Conservation (phyloP, 2,113 vertebrate species). For the Oryzias celebensis region DNA sequence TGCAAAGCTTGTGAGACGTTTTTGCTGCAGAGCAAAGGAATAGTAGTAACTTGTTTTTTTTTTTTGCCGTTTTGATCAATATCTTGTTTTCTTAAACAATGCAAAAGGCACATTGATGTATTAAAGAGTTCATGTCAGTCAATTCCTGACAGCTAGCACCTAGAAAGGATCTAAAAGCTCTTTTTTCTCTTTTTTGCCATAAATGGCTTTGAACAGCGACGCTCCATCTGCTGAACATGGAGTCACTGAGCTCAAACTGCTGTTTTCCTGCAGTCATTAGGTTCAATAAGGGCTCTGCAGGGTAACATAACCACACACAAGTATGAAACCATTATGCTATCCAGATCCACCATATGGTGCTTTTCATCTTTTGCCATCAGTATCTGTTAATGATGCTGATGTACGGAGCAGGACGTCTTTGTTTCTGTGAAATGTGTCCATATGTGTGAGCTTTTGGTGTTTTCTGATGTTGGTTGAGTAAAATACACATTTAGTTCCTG, state of each 20-base stretch:
- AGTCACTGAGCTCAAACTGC: conserved; percentile 23
- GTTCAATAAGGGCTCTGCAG: conserved; percentile 45
- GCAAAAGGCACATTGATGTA: no score
- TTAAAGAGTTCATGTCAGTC: neutral
- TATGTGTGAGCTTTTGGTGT: conserved; percentile 1
- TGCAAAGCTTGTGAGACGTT: neutral
- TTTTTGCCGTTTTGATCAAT: neutral
- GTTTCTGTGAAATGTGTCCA: neutral
- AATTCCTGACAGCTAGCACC: neutral
- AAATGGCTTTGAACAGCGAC: conserved; percentile 2
- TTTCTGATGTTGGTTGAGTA: conserved; percentile 1
- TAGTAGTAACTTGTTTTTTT: neutral
- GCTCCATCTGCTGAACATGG: conserved; percentile 46
- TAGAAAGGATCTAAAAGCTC: neutral
- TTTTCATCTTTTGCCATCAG: conserved; percentile 14
- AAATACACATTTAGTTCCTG: neutral
- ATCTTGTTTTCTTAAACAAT: no score
- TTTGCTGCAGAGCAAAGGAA: neutral
- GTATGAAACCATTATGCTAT: conserved; percentile 27
- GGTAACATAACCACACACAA: conserved; percentile 36
- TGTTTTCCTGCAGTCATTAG: conserved; percentile 36
- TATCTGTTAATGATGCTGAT: conserved; percentile 20
- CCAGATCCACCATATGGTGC: conserved; percentile 22
- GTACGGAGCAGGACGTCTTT: conserved; percentile 33
- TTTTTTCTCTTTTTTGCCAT: neutral